Evolutionary conservation across 2,888 invertebrate genomes (phyloP).

Genomic region (Parnassius apollo): DNA sequence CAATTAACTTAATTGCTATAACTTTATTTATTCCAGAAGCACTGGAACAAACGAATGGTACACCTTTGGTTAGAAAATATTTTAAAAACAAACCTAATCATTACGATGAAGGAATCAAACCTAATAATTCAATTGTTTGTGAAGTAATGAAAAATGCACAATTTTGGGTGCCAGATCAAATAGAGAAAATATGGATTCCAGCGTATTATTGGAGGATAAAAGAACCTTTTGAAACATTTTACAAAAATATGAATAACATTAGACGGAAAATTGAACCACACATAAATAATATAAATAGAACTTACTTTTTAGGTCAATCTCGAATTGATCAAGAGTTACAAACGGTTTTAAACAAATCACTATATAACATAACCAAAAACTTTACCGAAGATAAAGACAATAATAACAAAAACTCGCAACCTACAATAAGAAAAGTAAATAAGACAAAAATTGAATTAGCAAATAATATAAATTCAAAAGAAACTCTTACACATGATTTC

Average conservation of each 20-base stretch:
- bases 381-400: neutral
- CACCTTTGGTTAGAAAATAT: neutral
- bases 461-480: too few relatives aligned
- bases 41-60: neutral
- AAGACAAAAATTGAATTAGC: too few relatives aligned
- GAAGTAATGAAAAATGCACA: constrained; percentile 2
- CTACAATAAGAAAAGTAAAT: too few relatives aligned
- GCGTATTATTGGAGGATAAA: neutral
- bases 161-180: constrained; percentile 2
- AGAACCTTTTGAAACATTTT: neutral
- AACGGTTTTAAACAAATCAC: neutral
- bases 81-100: constrained; percentile 5
- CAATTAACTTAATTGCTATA: neutral
- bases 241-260: neutral
- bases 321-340: neutral
- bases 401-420: neutral
- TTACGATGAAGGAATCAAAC: neutral
- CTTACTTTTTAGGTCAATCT: neutral
- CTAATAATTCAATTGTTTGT: constrained; percentile 2
- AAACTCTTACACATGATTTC: too few relatives aligned
- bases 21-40: constrained; percentile 5
- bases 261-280: neutral
- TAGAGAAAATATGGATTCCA: constrained; percentile 7
- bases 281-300: constrained; percentile 10
- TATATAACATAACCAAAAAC: neutral